A percentile compares a stretch with the other conserved stretches of the same genome.
These are phyloP conservation scores for Ceriagrion tenellum DNA, from an alignment of 2,888 invertebrate genomes.

Conservation along the genomic window DNA sequence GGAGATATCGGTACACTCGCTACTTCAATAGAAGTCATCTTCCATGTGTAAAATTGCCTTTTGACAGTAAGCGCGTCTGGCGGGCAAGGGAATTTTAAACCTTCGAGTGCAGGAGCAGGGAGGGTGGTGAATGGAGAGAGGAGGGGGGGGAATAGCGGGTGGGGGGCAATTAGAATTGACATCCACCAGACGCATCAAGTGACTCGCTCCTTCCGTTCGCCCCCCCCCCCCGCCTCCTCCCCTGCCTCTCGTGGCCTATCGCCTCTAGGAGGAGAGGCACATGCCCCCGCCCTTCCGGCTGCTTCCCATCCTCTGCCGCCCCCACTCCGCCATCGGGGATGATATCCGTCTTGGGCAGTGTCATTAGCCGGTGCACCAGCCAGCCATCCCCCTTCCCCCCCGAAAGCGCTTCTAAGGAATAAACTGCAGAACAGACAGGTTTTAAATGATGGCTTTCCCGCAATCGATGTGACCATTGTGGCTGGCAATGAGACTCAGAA, in stretches of 20 bases:
- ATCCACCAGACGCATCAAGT: not conserved
- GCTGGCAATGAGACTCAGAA: too few species aligned
- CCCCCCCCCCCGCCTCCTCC: not conserved
- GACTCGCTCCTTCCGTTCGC: not conserved
- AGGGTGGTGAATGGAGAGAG: not conserved
- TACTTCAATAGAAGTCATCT: too few species aligned
- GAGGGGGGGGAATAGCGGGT: not conserved
- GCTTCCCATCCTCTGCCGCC: not conserved
- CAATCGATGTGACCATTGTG: too few species aligned
- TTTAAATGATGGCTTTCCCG: too few species aligned
- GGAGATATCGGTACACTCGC: too few species aligned
- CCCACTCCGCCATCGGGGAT: not conserved
- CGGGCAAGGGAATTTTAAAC: not conserved
- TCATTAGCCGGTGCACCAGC: not conserved
- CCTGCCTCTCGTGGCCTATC: not conserved
- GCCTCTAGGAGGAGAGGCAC: not conserved
- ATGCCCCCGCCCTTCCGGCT: not conserved
- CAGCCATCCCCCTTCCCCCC: not conserved
- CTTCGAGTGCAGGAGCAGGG: not conserved
- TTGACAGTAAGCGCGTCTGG: not conserved
- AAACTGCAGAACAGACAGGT: too few species aligned
- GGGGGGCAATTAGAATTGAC: not conserved
- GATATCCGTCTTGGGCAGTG: not conserved
- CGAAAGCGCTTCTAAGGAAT: not conserved
- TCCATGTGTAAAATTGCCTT: too few species aligned